Evolutionary conservation across 1,140 invertebrate species (phyloP).

Genomic region (Drosophila orena): DNA sequence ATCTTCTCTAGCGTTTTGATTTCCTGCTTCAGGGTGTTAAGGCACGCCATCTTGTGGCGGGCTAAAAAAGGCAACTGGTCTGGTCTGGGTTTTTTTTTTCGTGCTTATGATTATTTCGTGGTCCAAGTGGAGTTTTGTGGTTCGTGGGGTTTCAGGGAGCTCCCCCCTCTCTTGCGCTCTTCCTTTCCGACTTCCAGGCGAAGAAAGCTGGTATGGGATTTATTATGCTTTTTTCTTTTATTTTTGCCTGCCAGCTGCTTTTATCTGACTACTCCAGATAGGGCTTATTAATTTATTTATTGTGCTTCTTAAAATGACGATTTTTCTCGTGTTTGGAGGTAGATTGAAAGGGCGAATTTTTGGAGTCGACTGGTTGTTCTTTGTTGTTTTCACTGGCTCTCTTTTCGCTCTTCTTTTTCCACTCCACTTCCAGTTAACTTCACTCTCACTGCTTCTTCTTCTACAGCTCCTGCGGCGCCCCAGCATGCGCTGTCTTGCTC

Average conservation of each 20-base stretch:
- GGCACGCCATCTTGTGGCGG: slow-evolving; percentile 93
- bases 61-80: slow-evolving; percentile 60
- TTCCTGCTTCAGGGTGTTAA: slow-evolving; percentile 98
- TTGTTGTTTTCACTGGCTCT: slow-evolving; percentile 27
- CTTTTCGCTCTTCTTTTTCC: slow-evolving; percentile 9
- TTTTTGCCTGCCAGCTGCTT: slow-evolving; percentile 19
- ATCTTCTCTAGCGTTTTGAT: slow-evolving; percentile 97
- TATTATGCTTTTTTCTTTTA: slow-evolving; percentile 13
- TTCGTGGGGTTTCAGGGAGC: slow-evolving; percentile 11
- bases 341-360: slow-evolving; percentile 36
- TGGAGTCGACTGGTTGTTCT: slow-evolving; percentile 16
- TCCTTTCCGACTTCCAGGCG: slow-evolving; percentile 4
- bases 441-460: slow-evolving; percentile 36
- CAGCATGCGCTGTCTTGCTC: slow-evolving; percentile 56
- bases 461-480: slow-evolving; percentile 46
- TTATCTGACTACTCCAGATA: slow-evolving; percentile 43
- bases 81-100: slow-evolving; percentile 36
- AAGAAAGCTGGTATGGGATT: slow-evolving; percentile 15
- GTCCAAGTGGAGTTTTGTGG: slow-evolving; percentile 18
- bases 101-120: slow-evolving; percentile 28
- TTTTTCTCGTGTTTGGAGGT: slow-evolving; percentile 34
- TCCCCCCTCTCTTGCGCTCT: slow-evolving; percentile 17
- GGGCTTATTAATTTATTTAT: slow-evolving; percentile 26
- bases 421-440: slow-evolving; percentile 48
- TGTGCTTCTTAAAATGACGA: slow-evolving; percentile 12